Evolutionary conservation across 2,113 vertebrate species (phyloP).

Genomic region (Ageneiosus marmoratus): DNA sequence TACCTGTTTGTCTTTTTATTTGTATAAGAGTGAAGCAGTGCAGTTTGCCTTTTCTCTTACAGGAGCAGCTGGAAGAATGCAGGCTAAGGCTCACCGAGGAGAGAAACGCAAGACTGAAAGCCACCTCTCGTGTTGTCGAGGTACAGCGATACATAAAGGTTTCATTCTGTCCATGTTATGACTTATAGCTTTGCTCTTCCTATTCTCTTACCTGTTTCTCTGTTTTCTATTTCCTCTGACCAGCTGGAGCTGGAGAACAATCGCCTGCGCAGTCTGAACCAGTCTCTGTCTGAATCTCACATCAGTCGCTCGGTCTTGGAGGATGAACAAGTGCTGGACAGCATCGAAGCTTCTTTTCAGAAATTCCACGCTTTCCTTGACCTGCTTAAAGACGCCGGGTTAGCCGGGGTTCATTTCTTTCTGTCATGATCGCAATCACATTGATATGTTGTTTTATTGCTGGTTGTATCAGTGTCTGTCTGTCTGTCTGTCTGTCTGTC

Average conservation of each 20-base stretch:
- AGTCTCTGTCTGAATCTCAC: constrained; percentile 79
- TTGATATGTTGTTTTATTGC: constrained; percentile 19
- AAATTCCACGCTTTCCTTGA: constrained; percentile 97
- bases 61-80: constrained; percentile 86
- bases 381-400: constrained; percentile 93
- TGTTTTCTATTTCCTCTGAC: constrained; percentile 13
- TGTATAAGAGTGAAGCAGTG: neutral
- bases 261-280: constrained; percentile 80
- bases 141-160: constrained; percentile 60
- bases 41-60: constrained; percentile 43
- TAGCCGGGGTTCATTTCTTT: neutral
- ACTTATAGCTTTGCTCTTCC: neutral
- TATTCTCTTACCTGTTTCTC: neutral
- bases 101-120: constrained; percentile 78
- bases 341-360: constrained; percentile 89
- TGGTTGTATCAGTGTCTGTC: too few species aligned
- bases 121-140: constrained; percentile 81
- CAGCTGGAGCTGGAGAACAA: constrained; percentile 86
- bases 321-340: constrained; percentile 87
- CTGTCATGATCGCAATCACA: too few species aligned
- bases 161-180: neutral
- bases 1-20: neutral
- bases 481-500: too few species aligned
- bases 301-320: constrained; percentile 74
- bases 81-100: constrained; percentile 81